Conservation (phyloP, 2,888 invertebrate genomes). For the Torymus auratus region DNA sequence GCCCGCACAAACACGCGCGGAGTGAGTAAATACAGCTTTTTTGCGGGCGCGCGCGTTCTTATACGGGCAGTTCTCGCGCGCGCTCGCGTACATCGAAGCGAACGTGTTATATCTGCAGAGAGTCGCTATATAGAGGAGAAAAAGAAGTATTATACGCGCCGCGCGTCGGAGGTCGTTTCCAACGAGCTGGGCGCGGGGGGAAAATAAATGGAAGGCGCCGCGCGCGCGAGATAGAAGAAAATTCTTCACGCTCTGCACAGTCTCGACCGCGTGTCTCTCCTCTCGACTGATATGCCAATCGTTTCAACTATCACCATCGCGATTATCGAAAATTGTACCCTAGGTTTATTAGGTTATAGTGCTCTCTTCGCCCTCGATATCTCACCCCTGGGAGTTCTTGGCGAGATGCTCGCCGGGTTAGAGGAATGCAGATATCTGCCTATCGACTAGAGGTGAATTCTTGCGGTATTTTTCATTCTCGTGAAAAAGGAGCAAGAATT, state of each 20-base stretch:
- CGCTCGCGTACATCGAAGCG: background rate
- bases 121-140: background rate
- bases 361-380: background rate
- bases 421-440: too few relatives aligned
- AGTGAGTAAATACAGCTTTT: slow-evolving; percentile 35
- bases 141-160: background rate
- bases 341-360: slow-evolving; percentile 34
- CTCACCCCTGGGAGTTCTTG: background rate
- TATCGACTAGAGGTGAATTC: background rate
- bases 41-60: background rate
- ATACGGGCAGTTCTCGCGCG: background rate
- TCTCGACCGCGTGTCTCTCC: slow-evolving; percentile 3
- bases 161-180: too few relatives aligned
- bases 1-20: background rate
- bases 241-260: background rate
- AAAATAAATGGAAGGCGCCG: too few relatives aligned
- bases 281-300: slow-evolving; percentile 64
- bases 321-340: slow-evolving; percentile 57
- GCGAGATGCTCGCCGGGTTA: too few relatives aligned
- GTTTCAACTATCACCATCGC: slow-evolving; percentile 55
- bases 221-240: background rate
- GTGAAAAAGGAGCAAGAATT: background rate
- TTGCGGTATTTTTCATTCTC: background rate
- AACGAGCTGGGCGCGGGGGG: too few relatives aligned
- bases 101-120: background rate